Conservation (phyloP, 2,113 vertebrate genomes). For the Sturnus vulgaris region DNA sequence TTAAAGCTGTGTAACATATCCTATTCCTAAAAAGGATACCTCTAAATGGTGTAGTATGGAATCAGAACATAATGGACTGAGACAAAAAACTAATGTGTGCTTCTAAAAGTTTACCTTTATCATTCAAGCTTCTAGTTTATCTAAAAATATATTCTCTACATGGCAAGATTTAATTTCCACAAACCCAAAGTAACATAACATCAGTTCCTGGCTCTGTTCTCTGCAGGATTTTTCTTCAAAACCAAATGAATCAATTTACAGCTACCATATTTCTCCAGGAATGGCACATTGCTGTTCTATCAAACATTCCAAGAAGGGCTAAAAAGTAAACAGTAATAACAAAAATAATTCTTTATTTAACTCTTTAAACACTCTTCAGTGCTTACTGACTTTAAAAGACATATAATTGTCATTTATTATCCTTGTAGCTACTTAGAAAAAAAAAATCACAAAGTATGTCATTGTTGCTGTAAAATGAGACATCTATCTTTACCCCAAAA, state of each 20-base stretch:
- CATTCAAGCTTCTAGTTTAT: not conserved
- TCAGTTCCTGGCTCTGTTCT: not conserved
- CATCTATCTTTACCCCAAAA: not conserved
- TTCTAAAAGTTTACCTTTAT: not conserved
- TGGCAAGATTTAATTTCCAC: not conserved
- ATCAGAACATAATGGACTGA: not conserved
- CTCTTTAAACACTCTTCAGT: not conserved
- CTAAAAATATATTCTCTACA: not conserved
- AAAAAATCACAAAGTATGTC: not conserved
- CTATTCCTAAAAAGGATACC: not conserved
- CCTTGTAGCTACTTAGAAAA: not conserved
- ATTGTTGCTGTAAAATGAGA: not conserved
- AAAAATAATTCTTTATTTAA: not conserved
- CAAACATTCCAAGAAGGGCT: not conserved
- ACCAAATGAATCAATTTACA: not conserved
- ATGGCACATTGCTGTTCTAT: not conserved
- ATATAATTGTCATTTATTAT: not conserved
- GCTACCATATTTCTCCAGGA: not conserved
- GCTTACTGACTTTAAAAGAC: not conserved
- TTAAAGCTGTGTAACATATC: not conserved
- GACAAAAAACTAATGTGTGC: not conserved
- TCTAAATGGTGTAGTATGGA: not conserved
- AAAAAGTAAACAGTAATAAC: not conserved
- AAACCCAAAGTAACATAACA: not conserved
- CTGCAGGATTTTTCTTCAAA: not conserved